phyloP scores from a whole-genome alignment of 1,140 invertebrate species.

The Bombus pyrosoma region DNA sequence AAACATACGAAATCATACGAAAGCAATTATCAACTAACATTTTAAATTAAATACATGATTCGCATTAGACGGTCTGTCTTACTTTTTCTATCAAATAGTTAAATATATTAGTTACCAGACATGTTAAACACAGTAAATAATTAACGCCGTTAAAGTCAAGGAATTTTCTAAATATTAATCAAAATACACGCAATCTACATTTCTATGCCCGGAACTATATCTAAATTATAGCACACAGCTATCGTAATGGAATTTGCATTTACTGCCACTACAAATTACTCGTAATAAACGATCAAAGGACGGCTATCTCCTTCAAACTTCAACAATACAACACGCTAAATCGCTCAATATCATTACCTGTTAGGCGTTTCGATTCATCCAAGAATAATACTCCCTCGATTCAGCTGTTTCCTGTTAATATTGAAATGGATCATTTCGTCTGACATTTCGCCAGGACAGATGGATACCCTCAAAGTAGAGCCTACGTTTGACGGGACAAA shows the following conservation, averaged over 20 bases:
- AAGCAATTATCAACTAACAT: no score
- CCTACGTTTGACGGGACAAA: not conserved
- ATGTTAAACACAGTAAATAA: no score
- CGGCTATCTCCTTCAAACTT: not conserved
- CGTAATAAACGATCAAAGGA: not conserved
- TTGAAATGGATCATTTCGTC: not conserved
- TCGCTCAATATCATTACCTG: not conserved
- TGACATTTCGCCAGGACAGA: not conserved
- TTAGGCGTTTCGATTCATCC: not conserved
- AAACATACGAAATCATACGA: no score
- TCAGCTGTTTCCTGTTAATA: no score
- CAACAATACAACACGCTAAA: not conserved
- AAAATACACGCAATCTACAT: not conserved
- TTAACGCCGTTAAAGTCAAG: no score
- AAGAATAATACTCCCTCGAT: not conserved
- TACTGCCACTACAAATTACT: not conserved
- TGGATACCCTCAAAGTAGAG: not conserved
- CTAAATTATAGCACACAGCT: not conserved
- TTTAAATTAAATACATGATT: no score
- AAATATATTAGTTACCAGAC: no score
- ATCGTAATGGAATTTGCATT: not conserved
- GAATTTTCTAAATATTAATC: not conserved
- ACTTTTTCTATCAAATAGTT: no score
- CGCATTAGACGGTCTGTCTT: no score
- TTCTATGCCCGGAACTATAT: not conserved